A percentile compares a stretch with the other conserved stretches of the same genome.
phyloP scores from a whole-genome alignment of 1,140 invertebrate genomes.

The Orussus abietinus region DNA sequence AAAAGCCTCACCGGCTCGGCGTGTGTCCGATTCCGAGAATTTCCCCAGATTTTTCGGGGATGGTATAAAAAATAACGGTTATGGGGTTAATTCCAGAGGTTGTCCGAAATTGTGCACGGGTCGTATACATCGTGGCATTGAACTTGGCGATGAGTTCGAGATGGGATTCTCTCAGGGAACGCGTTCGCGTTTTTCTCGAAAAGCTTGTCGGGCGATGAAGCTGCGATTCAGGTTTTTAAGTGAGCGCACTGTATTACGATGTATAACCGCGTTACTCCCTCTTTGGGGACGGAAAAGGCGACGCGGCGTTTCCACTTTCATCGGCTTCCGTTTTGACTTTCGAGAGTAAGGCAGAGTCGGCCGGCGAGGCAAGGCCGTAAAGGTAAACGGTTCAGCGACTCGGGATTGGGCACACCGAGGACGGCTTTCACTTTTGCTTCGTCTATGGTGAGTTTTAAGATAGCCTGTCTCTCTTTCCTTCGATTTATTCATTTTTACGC shows the following conservation, averaged over 20 bases:
- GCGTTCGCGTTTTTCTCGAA: constrained; percentile 12
- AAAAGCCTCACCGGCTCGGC: no score
- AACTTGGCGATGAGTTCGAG: constrained; percentile 1
- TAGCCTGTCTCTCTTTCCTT: constrained; percentile 5
- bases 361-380: constrained; percentile 21
- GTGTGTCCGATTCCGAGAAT: not conserved
- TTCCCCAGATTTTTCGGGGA: not conserved
- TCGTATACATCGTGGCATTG: not conserved
- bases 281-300: constrained; percentile 10
- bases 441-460: constrained; percentile 22
- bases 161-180: not conserved
- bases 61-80: constrained; percentile 5
- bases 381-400: constrained; percentile 19
- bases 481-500: constrained; percentile 15
- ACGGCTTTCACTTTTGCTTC: constrained; percentile 41
- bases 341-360: not conserved
- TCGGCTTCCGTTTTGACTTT: constrained; percentile 12
- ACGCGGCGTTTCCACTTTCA: constrained; percentile 12
- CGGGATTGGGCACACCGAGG: constrained; percentile 16
- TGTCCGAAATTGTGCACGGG: not conserved
- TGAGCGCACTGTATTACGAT: no score
- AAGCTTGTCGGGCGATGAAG: no score
- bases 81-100: constrained; percentile 5
- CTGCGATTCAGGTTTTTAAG: no score
- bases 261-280: constrained; percentile 13